Conservation (phyloP, 2,113 vertebrate genomes). For the Mugil cephalus region DNA sequence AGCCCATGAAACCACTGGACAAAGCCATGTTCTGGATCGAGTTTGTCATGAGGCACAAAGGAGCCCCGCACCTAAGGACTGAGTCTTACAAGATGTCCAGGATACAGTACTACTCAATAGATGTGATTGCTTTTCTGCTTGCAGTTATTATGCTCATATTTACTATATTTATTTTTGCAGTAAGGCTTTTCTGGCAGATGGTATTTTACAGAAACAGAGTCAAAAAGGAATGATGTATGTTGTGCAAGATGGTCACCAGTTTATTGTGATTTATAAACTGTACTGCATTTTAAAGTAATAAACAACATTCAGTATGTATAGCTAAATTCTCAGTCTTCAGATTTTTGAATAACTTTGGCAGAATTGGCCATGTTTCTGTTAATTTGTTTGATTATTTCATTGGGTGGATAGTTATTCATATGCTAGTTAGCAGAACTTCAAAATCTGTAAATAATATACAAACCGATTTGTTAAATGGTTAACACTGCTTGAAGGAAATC, state of each 20-base stretch:
- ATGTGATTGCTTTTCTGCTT: constrained; percentile 60
- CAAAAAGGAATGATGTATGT: constrained; percentile 55
- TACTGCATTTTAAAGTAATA: too few relatives aligned
- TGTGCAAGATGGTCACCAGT: too few relatives aligned
- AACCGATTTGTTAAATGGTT: too few relatives aligned
- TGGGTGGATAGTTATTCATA: too few relatives aligned
- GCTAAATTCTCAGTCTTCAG: not conserved
- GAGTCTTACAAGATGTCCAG: constrained; percentile 72
- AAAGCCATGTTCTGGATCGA: constrained; percentile 78
- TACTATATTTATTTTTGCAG: not conserved
- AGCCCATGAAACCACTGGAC: constrained; percentile 71
- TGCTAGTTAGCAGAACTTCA: too few relatives aligned
- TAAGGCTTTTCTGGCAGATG: constrained; percentile 36
- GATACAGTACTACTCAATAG: constrained; percentile 66
- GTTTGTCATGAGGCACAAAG: constrained; percentile 79
- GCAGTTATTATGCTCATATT: not conserved
- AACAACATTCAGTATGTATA: not conserved
- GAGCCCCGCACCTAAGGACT: constrained; percentile 67
- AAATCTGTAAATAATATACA: too few relatives aligned
- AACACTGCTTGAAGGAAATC: too few relatives aligned
- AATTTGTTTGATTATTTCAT: too few relatives aligned
- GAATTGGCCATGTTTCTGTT: too few relatives aligned
- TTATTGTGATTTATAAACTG: too few relatives aligned
- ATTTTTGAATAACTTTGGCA: too few relatives aligned
- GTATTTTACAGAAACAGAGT: constrained; percentile 55